Conservation (phyloP, 2,113 vertebrate genomes). For the Mus spicilegus region DNA sequence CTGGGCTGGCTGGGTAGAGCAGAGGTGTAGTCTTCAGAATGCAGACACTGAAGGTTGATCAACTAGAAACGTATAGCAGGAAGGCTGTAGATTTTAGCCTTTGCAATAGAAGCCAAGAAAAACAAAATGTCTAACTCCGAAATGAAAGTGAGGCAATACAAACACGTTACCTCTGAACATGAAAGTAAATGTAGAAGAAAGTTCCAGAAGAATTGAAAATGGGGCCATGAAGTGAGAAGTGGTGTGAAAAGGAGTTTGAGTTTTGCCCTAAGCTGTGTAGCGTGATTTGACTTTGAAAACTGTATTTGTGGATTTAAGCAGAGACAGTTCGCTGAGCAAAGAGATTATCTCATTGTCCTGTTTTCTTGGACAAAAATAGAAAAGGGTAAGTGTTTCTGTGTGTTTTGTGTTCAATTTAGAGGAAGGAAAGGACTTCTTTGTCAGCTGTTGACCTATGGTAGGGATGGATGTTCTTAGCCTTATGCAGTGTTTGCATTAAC, state of each 20-base stretch:
- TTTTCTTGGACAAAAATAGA: constrained; percentile 25
- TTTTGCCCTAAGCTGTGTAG: neutral
- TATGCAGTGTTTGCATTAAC: neutral
- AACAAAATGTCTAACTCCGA: neutral
- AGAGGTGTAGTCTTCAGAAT: neutral
- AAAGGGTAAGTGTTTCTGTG: neutral
- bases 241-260: neutral
- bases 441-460: neutral
- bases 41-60: neutral
- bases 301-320: neutral
- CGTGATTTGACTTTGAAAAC: constrained; percentile 22
- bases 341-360: neutral
- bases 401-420: neutral
- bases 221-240: rapidly evolving
- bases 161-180: neutral
- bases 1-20: neutral
- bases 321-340: neutral
- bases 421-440: neutral
- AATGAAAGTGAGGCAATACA: neutral
- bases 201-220: neutral
- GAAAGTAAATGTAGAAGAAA: neutral
- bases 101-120: neutral
- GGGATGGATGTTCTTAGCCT: neutral
- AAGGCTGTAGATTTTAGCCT: neutral
- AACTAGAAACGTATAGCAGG: neutral